Base-by-base conservation (phyloP, 2,888 invertebrate species). In the Cyclophora punctaria region DNA sequence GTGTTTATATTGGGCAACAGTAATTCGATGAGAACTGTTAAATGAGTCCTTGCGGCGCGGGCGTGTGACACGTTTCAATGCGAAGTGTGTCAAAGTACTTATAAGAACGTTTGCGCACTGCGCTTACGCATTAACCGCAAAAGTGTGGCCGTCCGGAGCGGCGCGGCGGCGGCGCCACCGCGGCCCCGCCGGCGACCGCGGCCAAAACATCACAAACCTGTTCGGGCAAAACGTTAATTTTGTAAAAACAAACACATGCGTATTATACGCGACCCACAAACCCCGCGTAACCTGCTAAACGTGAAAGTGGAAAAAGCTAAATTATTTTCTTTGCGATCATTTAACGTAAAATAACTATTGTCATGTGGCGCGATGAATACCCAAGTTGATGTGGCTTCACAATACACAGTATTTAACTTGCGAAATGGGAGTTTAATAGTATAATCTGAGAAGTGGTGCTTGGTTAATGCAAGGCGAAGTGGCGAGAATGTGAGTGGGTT, bases 51-150 rank as follows among this genome's bases (percentile, higher is more conserved):
- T 50, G 62, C 56, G 52, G 56, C 52, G 48, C 47, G 49, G 57
- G 40, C 50, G 49, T 59, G 51, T 55, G 4, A 37, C 5, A 62
- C 57, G 50, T 59, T 55, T 60, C 62, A 67, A 63, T 71, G 49
- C 71, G 71, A 84, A 79, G 81, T 86, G 65, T 85, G 84, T 80
- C 86, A 82, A 75, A 80, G 77, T 73, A 73, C 75, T 80, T 53
- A 49, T 79, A 80, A 77, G 72, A 60, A 61, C 71, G 71, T 75
- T 74, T 73, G 76, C 64, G 62, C 58, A 65, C 65, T 71, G 73
- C 65, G 71, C 67, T 71, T 76, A 75, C 78, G 75, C 78, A 74
- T 80, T 78, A 81, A 81, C 83, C 80, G 78, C 81, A 77, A 80
- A 80, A 74, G 65, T 68, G 66, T 64, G 70, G 65, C 58, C 63